These are phyloP conservation scores for Gorsachius magnificus DNA, from an alignment of 2,797 vertebrate genomes.

Conservation along the genomic window DNA sequence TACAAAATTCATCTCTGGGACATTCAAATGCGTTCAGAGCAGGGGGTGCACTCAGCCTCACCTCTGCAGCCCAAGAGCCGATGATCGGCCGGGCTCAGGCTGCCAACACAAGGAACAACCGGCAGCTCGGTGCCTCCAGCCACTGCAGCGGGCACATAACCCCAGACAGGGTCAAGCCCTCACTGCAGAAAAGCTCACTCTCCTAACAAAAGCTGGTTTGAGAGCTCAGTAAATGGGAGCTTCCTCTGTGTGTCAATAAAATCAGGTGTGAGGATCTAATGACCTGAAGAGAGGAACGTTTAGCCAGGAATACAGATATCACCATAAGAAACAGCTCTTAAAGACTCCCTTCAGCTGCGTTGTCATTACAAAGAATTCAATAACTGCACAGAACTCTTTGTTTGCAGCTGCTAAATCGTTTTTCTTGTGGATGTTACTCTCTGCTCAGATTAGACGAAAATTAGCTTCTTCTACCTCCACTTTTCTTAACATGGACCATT, in stretches of 20 bases:
- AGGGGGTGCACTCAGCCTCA: not conserved
- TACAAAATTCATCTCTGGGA: not conserved
- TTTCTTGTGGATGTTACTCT: constrained; percentile 21
- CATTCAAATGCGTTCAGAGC: not conserved
- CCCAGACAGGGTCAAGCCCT: not conserved
- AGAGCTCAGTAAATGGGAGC: not conserved
- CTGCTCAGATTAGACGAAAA: constrained; percentile 23
- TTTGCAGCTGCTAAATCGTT: constrained; percentile 28
- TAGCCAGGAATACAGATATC: not conserved
- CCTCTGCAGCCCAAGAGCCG: not conserved
- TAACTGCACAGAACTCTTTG: not conserved
- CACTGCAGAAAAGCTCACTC: not conserved
- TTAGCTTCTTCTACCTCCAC: not conserved
- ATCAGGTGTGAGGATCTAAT: not conserved
- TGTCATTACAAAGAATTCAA: constrained; percentile 18
- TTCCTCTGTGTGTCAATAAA: not conserved
- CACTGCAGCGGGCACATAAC: not conserved
- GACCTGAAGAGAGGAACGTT: not conserved
- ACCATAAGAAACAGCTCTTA: not conserved
- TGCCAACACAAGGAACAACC: not conserved
- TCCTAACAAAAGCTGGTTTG: not conserved
- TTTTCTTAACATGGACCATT: not conserved
- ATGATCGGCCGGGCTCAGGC: not conserved
- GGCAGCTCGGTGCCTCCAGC: not conserved
- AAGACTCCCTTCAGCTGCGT: constrained; percentile 7